These are phyloP conservation scores for Drosophila kikkawai DNA, from an alignment of 1,140 invertebrate genomes.

Conservation along the genomic window DNA sequence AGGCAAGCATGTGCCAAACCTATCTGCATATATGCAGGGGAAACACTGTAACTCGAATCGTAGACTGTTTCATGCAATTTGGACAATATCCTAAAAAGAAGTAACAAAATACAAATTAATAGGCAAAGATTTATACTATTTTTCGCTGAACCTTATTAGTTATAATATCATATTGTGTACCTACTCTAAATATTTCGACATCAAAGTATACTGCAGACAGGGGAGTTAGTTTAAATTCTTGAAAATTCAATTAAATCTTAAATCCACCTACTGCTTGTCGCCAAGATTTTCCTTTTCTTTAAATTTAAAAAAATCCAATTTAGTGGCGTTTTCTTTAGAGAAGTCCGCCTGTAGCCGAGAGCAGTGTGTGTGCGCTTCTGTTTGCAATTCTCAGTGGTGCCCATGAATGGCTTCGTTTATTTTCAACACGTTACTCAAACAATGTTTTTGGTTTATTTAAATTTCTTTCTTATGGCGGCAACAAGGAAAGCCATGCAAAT, in stretches of 20 bases:
- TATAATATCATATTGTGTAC: no score
- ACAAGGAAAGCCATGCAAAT: slow-evolving; percentile 80
- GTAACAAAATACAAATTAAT: background rate
- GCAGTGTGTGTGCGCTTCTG: slow-evolving; percentile 19
- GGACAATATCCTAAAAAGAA: background rate
- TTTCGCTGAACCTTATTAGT: no score
- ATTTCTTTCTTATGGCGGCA: slow-evolving; percentile 77
- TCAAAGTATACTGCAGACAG: no score
- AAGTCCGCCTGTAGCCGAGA: slow-evolving; percentile 6
- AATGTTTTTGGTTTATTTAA: slow-evolving; percentile 83
- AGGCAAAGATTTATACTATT: background rate
- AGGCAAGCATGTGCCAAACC: background rate
- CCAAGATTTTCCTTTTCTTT: background rate
- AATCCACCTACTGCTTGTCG: background rate
- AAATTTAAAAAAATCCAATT: slow-evolving; percentile 7
- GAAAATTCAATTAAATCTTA: background rate
- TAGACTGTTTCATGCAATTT: background rate
- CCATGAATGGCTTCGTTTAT: slow-evolving; percentile 81
- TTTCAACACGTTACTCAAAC: slow-evolving; percentile 83
- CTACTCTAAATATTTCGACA: no score
- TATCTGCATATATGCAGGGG: slow-evolving; percentile 15
- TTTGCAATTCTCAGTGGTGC: slow-evolving; percentile 59
- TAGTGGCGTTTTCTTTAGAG: background rate
- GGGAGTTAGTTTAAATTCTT: background rate
- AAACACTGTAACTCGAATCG: background rate